A percentile compares a stretch with the other conserved stretches of the same genome.
Conservation (phyloP, 2,888 invertebrate genomes). For the Tubulanus polymorphus region DNA sequence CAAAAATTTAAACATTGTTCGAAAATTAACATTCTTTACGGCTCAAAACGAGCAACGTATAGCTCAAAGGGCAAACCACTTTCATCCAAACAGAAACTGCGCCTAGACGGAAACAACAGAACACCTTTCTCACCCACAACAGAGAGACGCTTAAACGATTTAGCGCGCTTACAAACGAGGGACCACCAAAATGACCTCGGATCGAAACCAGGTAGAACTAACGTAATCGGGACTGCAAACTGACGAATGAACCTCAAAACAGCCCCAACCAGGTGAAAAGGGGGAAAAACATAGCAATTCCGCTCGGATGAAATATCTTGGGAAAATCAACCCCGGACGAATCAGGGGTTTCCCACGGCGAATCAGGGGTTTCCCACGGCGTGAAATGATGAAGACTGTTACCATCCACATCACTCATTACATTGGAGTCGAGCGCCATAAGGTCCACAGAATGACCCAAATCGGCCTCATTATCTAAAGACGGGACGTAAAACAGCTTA, state of each 20-base stretch:
- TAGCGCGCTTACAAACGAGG: too few species aligned
- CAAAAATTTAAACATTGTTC: too few species aligned
- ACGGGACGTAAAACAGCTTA: constrained; percentile 14
- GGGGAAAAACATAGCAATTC: constrained; percentile 19
- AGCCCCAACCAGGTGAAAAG: constrained; percentile 11
- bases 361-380: constrained; percentile 6
- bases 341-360: constrained; percentile 10
- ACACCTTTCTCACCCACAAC: too few species aligned
- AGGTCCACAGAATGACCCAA: constrained; percentile 15
- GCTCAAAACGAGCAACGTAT: too few species aligned
- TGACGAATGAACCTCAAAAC: constrained; percentile 5
- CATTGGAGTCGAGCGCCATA: constrained; percentile 19
- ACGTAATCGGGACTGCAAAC: neutral
- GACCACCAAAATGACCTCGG: constrained; percentile 18
- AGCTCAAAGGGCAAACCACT: neutral
- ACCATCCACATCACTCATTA: constrained; percentile 7
- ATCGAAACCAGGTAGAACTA: constrained; percentile 4
- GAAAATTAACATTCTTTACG: too few species aligned
- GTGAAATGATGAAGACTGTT: constrained; percentile 13
- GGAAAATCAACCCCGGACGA: constrained; percentile 15
- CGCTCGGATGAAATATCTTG: constrained; percentile 11
- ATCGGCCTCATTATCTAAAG: constrained; percentile 9
- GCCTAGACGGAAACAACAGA: neutral
- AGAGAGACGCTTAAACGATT: too few species aligned
- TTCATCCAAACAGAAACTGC: neutral